Conservation (phyloP, 1,140 invertebrate species). For the Heliconius hewitsoni region DNA sequence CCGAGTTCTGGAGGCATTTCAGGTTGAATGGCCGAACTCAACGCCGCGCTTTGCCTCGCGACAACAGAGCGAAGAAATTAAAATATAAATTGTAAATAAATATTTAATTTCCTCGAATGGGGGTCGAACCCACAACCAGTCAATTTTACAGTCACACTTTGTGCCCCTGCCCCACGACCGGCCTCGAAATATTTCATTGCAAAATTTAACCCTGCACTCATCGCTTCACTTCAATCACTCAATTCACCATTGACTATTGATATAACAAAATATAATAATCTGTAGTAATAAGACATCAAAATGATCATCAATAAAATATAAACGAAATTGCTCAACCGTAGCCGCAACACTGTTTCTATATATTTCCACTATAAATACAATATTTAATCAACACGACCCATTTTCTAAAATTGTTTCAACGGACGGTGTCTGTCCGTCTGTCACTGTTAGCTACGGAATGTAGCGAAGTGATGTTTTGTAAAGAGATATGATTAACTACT, state of each 20-base stretch:
- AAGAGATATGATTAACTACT: neutral
- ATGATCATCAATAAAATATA: neutral
- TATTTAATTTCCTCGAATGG: too few species aligned
- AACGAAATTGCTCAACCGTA: neutral
- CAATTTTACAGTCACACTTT: too few species aligned
- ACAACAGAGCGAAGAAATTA: too few species aligned
- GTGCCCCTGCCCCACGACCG: too few species aligned
- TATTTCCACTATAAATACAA: conserved; percentile 11
- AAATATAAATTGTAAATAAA: too few species aligned
- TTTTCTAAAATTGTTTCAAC: conserved; percentile 12
- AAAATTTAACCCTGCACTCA: neutral
- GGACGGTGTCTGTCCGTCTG: conserved; percentile 1
- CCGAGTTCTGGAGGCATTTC: too few species aligned
- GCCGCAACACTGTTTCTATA: conserved; percentile 5
- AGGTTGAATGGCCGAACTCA: too few species aligned
- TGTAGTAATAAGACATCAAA: neutral
- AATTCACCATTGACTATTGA: neutral
- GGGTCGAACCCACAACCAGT: too few species aligned
- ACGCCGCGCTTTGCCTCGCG: too few species aligned
- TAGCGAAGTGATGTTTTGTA: neutral
- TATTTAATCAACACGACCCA: conserved; percentile 12
- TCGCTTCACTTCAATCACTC: neutral
- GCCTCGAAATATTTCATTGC: neutral
- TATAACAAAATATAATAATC: neutral
- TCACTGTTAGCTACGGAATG: neutral